Evolutionary conservation across 2,797 vertebrate species (phyloP), one percentile per base, ranked within the genome.

Genomic region (Limnodromus scolopaceus): DNA sequence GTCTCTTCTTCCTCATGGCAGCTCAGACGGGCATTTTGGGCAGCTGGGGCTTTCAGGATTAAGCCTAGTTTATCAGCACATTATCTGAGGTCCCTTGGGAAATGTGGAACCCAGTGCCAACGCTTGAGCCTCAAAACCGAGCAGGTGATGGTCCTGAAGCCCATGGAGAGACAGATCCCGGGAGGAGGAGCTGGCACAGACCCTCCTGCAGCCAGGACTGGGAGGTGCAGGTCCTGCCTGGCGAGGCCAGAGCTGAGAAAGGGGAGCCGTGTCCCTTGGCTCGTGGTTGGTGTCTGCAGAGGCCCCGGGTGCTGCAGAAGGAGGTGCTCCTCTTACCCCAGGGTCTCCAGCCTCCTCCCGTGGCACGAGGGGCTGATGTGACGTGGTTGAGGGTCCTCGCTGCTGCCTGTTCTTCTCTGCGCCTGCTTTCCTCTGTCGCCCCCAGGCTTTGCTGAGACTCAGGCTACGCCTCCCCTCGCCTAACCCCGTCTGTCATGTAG

Each of bases 1-100:
- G 57, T 49, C n/a, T 82, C 61, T 48, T 53, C 39, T 58, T 91
- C 65, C 54, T 79, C 45, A 18, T 3, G 2, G 84, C 70, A 89
- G 51, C 86, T 82, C 68, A 24, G 30, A 30, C 7, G 27, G 90
- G 71, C 57, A 51, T 78, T 90, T 87, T 43, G 75, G 64, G 87
- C 71, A 89, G 77, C 61, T 72, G 89, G 34, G 43, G 15, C 45
- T 75, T 54, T 51, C 72, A 87, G 87, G 74, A 83, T 87, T 65
- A 76, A 82, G 41, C 84, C 36, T 65, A 74, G 32, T 7, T 95
- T 82, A 79, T 49, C 72, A 23, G 32, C 6, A 9, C 30, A 5
- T 89, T 63, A 80, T 58, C 78, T 45, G 75, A 83, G 24, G 34
- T 72, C 65, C 54, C 24, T 19, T 57, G 72, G 79, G 79, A 84